Evolutionary conservation across 1,140 invertebrate species (phyloP).

Genomic region (Dendrolimus punctatus): DNA sequence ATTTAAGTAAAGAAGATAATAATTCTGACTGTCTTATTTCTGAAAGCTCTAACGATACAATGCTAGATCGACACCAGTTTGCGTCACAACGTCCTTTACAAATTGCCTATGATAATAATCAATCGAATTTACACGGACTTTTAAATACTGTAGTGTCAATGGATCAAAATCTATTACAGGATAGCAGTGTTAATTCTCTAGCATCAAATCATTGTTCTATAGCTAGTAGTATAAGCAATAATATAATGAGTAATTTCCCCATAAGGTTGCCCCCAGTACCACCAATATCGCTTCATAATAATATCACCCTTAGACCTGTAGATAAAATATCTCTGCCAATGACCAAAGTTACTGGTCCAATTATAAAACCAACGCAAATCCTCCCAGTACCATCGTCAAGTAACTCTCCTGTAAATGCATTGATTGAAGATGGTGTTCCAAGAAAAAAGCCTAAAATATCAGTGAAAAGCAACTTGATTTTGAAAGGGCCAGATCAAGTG

Average conservation of each 20-base stretch:
- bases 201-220: slow-evolving; percentile 36
- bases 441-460: slow-evolving; percentile 70
- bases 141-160: slow-evolving; percentile 43
- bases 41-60: slow-evolving; percentile 38
- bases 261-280: slow-evolving; percentile 45
- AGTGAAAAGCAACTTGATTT: slow-evolving; percentile 66
- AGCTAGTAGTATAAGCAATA: slow-evolving; percentile 36
- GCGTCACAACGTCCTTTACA: slow-evolving; percentile 36
- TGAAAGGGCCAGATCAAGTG: slow-evolving; percentile 64
- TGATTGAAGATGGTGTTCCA: slow-evolving; percentile 44
- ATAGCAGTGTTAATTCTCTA: slow-evolving; percentile 40
- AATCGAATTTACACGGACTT: slow-evolving; percentile 44
- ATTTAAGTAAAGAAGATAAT: slow-evolving; percentile 57
- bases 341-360: slow-evolving; percentile 52
- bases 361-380: slow-evolving; percentile 60
- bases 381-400: slow-evolving; percentile 52
- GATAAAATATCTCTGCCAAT: slow-evolving; percentile 51
- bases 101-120: slow-evolving; percentile 35
- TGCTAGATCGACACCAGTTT: slow-evolving; percentile 47
- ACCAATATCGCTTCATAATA: slow-evolving; percentile 41
- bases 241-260: slow-evolving; percentile 62
- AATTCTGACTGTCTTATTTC: slow-evolving; percentile 58
- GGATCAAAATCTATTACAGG: slow-evolving; percentile 46
- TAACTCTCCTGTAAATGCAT: slow-evolving; percentile 50
- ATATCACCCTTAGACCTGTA: slow-evolving; percentile 50